A percentile compares a stretch with the other conserved stretches of the same genome.
Evolutionary conservation across 2,797 vertebrate species (phyloP).

Genomic region (Characodon lateralis): DNA sequence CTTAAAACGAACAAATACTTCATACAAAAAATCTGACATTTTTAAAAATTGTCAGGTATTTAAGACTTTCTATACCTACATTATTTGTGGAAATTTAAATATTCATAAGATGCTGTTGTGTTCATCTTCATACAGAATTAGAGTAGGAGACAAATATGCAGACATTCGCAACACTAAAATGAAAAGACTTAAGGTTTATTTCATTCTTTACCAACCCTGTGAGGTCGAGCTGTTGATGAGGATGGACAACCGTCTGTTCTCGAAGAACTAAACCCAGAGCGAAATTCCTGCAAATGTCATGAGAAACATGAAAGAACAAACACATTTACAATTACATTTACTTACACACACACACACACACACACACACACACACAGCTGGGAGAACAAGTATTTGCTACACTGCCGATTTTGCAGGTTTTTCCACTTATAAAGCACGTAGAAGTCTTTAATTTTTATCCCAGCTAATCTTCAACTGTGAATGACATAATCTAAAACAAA

Average conservation of each 20-base stretch:
- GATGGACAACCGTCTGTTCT: not conserved
- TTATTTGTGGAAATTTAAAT: not conserved
- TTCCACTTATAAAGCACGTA: too few relatives aligned
- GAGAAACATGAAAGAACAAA: not conserved
- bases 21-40: not conserved
- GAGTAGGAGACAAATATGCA: not conserved
- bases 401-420: too few relatives aligned
- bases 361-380: too few relatives aligned
- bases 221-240: conserved; percentile 12
- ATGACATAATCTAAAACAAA: too few relatives aligned
- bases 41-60: not conserved
- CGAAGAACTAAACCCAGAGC: not conserved
- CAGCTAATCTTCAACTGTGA: too few relatives aligned
- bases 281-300: conserved; percentile 13
- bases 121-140: not conserved
- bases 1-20: not conserved
- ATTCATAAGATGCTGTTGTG: not conserved
- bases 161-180: not conserved
- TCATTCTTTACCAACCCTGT: conserved; percentile 14
- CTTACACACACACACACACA: too few relatives aligned
- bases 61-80: not conserved
- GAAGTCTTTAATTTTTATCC: too few relatives aligned
- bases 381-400: too few relatives aligned
- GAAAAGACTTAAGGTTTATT: not conserved
- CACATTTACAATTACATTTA: too few relatives aligned